These are phyloP conservation scores for Seira sanloemensis DNA, from an alignment of 2,888 invertebrate species.

Conservation along the genomic window DNA sequence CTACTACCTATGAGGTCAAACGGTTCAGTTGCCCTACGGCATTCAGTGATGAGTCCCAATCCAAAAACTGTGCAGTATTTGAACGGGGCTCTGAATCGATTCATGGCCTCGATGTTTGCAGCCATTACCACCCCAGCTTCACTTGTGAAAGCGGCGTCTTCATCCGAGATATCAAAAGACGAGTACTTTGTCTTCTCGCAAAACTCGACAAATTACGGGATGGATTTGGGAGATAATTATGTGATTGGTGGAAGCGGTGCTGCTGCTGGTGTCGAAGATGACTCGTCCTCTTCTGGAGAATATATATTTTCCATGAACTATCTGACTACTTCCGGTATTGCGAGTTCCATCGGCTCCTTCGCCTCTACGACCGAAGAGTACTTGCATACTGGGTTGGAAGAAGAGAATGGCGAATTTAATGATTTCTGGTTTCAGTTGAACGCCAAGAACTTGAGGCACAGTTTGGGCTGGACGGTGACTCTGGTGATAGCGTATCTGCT, in stretches of 20 bases:
- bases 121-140: no score
- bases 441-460: conserved; percentile 72
- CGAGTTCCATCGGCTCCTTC: background rate
- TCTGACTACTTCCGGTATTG: background rate
- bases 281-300: background rate
- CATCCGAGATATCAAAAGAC: no score
- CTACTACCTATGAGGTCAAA: no score
- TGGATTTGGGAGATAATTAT: background rate
- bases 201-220: no score
- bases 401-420: background rate
- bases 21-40: no score
- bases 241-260: background rate
- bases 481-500: conserved; percentile 75
- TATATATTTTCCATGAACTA: background rate
- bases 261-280: no score
- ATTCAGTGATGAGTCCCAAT: no score
- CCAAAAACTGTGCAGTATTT: no score
- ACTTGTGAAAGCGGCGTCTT: no score
- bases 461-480: conserved; percentile 73
- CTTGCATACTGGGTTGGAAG: background rate
- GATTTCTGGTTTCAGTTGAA: conserved; percentile 13
- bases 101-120: no score
- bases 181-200: no score
- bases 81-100: no score
- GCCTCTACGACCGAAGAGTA: background rate